Percentiles rank a stretch among this genome's conserved stretches.
Conservation (phyloP, 30 jellyfish, hydroid and myxozoan genomes). For the Cassiopea andromeda region DNA sequence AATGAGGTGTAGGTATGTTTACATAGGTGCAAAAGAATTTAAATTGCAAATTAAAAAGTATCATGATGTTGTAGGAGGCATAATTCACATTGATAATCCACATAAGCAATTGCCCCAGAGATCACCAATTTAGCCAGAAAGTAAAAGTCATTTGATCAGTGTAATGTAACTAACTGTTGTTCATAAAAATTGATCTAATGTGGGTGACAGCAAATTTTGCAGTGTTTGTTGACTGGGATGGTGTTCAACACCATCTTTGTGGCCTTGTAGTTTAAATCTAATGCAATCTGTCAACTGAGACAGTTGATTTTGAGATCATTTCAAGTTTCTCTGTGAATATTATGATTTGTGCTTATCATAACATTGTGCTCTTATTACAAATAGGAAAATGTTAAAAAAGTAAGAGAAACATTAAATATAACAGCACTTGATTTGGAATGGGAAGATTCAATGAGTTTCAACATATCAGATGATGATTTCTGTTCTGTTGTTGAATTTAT, state of each 20-base stretch:
- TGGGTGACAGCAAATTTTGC: too few relatives aligned
- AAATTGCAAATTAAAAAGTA: background rate
- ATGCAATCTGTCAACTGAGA: too few relatives aligned
- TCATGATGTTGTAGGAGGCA: too few relatives aligned
- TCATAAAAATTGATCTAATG: too few relatives aligned
- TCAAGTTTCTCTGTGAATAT: background rate
- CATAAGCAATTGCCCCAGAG: background rate
- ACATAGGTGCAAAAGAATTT: background rate
- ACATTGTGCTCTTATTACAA: background rate
- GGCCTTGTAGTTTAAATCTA: too few relatives aligned
- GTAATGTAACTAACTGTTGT: too few relatives aligned
- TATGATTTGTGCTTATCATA: background rate
- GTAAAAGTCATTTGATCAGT: background rate
- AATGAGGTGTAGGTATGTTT: background rate
- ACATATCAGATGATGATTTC: slow-evolving; percentile 71
- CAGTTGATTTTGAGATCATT: too few relatives aligned
- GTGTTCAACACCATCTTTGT: too few relatives aligned
- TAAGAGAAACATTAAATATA: slow-evolving; percentile 4
- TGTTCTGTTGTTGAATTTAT: slow-evolving; percentile 55
- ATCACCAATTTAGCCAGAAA: background rate
- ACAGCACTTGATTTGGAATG: slow-evolving; percentile 68
- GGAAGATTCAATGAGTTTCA: slow-evolving; percentile 76
- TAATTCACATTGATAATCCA: background rate
- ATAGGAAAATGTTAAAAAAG: slow-evolving; percentile 37
- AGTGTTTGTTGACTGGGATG: too few relatives aligned